Conservation (phyloP, 2,888 invertebrate species). For the Agonopterix alstromeriana region DNA sequence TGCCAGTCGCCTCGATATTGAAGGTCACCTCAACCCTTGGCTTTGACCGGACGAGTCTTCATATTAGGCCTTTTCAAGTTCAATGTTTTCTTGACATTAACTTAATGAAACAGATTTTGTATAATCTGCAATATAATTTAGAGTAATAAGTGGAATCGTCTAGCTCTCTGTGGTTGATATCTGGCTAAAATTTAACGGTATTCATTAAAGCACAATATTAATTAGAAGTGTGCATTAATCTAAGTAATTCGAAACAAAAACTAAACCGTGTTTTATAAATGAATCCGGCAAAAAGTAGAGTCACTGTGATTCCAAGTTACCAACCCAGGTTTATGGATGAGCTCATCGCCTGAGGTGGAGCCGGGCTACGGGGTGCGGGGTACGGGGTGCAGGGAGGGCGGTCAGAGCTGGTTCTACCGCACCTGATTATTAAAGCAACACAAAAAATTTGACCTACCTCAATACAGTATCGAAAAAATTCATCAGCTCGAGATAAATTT, state of each 20-base stretch:
- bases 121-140: no score
- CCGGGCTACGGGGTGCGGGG: constrained; percentile 15
- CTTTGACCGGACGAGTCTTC: constrained; percentile 16
- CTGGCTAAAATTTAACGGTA: no score
- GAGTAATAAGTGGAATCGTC: neutral
- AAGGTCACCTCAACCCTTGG: constrained; percentile 34
- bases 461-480: constrained; percentile 44
- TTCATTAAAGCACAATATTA: no score
- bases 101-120: no score
- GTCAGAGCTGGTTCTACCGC: constrained; percentile 27
- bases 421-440: constrained; percentile 38
- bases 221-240: no score
- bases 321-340: constrained; percentile 31
- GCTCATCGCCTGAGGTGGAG: constrained; percentile 28
- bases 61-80: constrained; percentile 14
- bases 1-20: constrained; percentile 15
- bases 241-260: no score
- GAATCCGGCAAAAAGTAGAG: constrained; percentile 11
- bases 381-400: constrained; percentile 16
- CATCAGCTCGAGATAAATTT: constrained; percentile 15
- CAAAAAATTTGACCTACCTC: constrained; percentile 67
- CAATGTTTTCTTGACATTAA: constrained; percentile 3
- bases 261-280: neutral
- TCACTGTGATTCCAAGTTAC: constrained; percentile 1
- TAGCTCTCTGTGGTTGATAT: neutral